phyloP scores from a whole-genome alignment of 2,888 invertebrate species.

The Herminia tarsipennalis region DNA sequence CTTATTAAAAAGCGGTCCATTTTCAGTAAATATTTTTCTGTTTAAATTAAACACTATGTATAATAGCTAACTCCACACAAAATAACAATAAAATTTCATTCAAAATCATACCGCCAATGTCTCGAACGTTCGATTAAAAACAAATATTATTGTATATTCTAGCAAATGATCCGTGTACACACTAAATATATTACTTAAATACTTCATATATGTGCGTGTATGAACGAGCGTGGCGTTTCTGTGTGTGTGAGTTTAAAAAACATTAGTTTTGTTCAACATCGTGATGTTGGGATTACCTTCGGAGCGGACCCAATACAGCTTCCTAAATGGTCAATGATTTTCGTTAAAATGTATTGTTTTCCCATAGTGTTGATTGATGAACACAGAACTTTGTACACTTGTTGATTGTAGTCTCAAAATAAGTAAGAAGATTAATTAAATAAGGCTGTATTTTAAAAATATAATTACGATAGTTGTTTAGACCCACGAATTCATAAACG shows the following conservation, averaged over 20 bases:
- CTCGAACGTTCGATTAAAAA: conserved; percentile 31
- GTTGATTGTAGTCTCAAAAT: not conserved
- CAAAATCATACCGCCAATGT: conserved; percentile 36
- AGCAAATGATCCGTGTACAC: conserved; percentile 41
- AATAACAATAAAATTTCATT: conserved; percentile 29
- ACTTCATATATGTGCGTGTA: conserved; percentile 55
- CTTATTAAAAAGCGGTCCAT: too few species aligned
- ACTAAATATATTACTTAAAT: conserved; percentile 49
- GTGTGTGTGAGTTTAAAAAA: conserved; percentile 36
- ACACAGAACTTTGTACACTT: conserved; percentile 4
- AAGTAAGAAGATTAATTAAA: too few species aligned
- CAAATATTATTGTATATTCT: conserved; percentile 31
- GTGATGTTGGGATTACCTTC: conserved; percentile 6
- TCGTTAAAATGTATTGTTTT: not conserved
- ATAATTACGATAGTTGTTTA: too few species aligned
- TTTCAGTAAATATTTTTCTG: not conserved
- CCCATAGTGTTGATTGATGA: not conserved
- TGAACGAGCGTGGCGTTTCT: conserved; percentile 54
- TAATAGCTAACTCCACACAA: conserved; percentile 53
- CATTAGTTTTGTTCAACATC: conserved; percentile 1
- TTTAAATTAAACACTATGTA: not conserved
- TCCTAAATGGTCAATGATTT: not conserved
- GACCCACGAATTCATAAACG: too few species aligned
- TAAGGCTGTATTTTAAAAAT: too few species aligned
- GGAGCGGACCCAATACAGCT: conserved; percentile 11